Evolutionary conservation across 2,113 vertebrate genomes (phyloP), one percentile per base, ranked within the genome.

Genomic region (Oncorhynchus gorbuscha): DNA sequence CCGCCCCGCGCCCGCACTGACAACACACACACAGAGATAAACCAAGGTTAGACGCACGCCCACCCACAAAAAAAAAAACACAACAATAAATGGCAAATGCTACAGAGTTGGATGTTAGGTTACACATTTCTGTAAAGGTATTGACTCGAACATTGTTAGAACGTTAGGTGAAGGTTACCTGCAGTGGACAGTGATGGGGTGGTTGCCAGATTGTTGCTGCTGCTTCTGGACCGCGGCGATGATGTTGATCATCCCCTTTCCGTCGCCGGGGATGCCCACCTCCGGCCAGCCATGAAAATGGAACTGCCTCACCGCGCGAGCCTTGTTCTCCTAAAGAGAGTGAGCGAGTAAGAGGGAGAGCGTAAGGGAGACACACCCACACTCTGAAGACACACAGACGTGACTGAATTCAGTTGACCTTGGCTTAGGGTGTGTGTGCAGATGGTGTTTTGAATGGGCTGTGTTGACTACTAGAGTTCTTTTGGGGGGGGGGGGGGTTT

Each of bases 221-320:
- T 99, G 97, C 82, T 98, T 99, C 91, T 99, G 97, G 84, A 99
- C 97, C 0, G 98, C 97, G 0, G 97, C 97, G 0, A 99, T 99
- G 88, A 99, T 96, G 93, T 96, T 98, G 91, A 98, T 99, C 97
- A 99, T 99, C 64, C 98, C 97, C 88, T 99, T 99, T 0, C 98
- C 97, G 0, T 99, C 97, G 0, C 94, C 92, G 6, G 98, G 98
- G 88, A 99, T 99, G 59, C 97, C 98, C 61, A 99, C 97, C 74
- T 99, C 97, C 11, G 98, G 98, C 98, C 98, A 99, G 80, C 98
- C 97, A 0, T 99, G 98, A 89, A 99, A 99, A 83, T 99, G 98
- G 79, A 99, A 99, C 93, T 96, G 97, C 55, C 97, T 95, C 79
- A 99, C 97, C 66, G 95, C 94, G 1, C 98, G 94, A 86, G 92